Conservation (phyloP, 2,888 invertebrate genomes). For the Pristionchus maxplancki region DNA sequence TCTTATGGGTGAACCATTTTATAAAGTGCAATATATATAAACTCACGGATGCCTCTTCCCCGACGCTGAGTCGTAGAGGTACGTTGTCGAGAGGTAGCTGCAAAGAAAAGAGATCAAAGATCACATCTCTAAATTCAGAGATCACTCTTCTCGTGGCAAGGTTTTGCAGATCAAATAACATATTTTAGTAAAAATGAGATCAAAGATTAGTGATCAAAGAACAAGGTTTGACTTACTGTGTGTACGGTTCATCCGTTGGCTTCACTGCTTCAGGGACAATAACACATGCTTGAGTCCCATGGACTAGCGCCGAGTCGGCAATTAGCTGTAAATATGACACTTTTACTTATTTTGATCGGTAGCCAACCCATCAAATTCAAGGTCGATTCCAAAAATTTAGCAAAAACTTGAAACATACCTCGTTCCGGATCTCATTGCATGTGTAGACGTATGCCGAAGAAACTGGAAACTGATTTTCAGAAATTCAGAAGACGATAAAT, state of each 20-base stretch:
- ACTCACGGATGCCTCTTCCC: background rate
- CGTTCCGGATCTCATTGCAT: background rate
- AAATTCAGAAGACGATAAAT: background rate
- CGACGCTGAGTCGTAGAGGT: background rate
- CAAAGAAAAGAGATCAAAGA: background rate
- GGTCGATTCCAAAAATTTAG: no score
- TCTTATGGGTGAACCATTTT: background rate
- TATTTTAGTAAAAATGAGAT: background rate
- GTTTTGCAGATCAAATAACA: no score
- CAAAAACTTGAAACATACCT: background rate
- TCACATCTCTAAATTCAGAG: background rate
- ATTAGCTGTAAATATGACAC: background rate
- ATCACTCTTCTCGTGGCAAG: background rate
- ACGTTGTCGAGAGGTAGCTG: background rate
- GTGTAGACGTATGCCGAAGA: background rate
- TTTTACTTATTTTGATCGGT: no score
- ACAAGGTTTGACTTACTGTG: background rate
- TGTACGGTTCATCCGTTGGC: background rate
- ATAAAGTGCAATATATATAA: background rate
- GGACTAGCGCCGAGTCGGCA: background rate
- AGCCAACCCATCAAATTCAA: no score
- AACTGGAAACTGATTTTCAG: background rate
- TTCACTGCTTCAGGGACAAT: background rate
- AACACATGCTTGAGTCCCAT: background rate
- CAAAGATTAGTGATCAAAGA: background rate